These are phyloP conservation scores for Thunnus albacares DNA, from an alignment of 2,797 vertebrate genomes.

Conservation along the genomic window DNA sequence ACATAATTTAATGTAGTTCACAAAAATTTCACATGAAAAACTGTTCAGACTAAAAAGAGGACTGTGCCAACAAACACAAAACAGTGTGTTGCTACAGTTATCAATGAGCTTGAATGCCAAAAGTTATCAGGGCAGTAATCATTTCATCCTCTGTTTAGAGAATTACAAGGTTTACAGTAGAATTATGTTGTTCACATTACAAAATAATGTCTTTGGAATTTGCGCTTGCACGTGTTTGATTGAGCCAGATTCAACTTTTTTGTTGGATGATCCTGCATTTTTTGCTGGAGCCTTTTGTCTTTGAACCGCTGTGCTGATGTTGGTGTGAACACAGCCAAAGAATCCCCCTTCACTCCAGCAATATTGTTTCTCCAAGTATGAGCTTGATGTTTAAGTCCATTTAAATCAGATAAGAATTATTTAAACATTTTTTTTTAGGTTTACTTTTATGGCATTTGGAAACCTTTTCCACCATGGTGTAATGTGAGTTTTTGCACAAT, in stretches of 20 bases:
- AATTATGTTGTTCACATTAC: no score
- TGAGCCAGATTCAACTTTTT: not conserved
- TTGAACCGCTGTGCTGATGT: not conserved
- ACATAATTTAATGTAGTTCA: no score
- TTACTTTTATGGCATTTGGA: conserved; percentile 38
- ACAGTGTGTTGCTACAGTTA: not conserved
- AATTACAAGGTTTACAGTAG: no score
- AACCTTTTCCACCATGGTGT: conserved; percentile 11
- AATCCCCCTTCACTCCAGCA: not conserved
- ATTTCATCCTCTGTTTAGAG: no score
- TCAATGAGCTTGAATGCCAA: no score
- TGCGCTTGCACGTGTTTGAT: no score
- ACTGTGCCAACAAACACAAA: not conserved
- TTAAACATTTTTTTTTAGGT: not conserved
- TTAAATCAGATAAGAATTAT: conserved; percentile 17
- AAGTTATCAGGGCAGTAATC: no score
- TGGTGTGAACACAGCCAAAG: not conserved
- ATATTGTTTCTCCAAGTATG: conserved; percentile 16
- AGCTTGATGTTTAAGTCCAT: conserved; percentile 3
- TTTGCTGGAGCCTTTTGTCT: no score
- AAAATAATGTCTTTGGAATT: no score
- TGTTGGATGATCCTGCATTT: not conserved
- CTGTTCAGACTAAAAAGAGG: not conserved
- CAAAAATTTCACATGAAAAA: not conserved
- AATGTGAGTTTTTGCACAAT: conserved; percentile 46